Percentiles rank a stretch among this genome's conserved stretches.
Conservation (phyloP, 2,113 vertebrate species). For the Eurypyga helias region DNA sequence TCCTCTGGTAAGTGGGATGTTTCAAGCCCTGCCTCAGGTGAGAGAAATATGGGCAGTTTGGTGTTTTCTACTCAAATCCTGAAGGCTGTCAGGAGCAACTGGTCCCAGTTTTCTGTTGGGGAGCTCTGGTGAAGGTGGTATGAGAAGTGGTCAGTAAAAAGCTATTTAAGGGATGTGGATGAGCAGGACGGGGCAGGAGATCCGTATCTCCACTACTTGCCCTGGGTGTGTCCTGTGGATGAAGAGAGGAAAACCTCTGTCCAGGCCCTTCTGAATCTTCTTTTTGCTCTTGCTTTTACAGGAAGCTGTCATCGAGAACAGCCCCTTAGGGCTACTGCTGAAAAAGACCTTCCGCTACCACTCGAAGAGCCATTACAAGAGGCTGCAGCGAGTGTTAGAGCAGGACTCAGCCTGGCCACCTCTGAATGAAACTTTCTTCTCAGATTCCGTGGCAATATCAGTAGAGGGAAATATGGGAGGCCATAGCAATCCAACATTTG, state of each 20-base stretch:
- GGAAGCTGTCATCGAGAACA: conserved; percentile 79
- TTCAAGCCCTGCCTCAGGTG: not conserved
- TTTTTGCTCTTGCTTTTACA: conserved; percentile 54
- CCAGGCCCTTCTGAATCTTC: not conserved
- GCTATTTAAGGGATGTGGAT: not conserved
- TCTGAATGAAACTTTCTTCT: conserved; percentile 61
- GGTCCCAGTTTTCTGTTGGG: not conserved
- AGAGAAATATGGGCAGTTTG: not conserved
- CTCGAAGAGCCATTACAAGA: conserved; percentile 75
- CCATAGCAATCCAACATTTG: conserved; percentile 77
- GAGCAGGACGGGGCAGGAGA: not conserved
- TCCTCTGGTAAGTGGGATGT: not conserved
- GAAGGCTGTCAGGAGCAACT: not conserved
- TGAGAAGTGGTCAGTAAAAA: not conserved
- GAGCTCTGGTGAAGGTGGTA: not conserved
- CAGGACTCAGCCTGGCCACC: conserved; percentile 78
- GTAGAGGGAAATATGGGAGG: conserved; percentile 5
- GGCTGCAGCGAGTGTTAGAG: conserved; percentile 59
- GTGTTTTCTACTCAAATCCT: not conserved
- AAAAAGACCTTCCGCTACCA: conserved; percentile 67
- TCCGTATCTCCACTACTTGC: not conserved
- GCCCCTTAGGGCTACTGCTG: conserved; percentile 72
- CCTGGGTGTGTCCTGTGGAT: not conserved
- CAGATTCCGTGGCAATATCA: not conserved
- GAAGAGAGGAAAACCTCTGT: not conserved